Evolutionary conservation across 1,140 invertebrate species (phyloP), one percentile per base, ranked within the genome.

Genomic region (Papilio glaucus): DNA sequence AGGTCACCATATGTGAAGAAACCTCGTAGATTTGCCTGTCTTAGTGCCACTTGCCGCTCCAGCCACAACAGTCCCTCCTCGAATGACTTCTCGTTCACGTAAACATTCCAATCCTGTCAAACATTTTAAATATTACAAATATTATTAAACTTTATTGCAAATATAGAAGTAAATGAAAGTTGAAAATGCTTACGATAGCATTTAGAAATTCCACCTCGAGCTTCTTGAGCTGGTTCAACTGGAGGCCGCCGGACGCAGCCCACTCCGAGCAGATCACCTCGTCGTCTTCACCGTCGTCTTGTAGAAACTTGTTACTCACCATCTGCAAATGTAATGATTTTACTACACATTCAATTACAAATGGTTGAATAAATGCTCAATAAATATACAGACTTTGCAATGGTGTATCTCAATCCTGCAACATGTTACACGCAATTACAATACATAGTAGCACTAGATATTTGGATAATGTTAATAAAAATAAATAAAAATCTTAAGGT

Each of bases 251-350:
- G 24, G 97, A 96, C 42, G 95, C 93, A 41, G 98, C 98, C 98
- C 98, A 99, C 93, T 98, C 97, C 71, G 95, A 95, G 84, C 98
- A 96, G 83, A 97, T 96, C 67, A 98, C 97, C 89, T 97, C 97
- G 85, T 97, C 97, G 77, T 97, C 96, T 92, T 97, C 97, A 65
- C 98, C 98, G 89, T 98, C 96, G 87, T 98, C 98, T 88, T 98
- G 96, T 79, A 99, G 94, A 92, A 98, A 99, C 94, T 99, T 99
- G 81, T 97, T 98, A 29, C 98, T 98, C 81, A 99, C 96, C 96
- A 99, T 97, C 98, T 99, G 85, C 18, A 94, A 80, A 81, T 75
- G 75, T 73, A 78, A 3, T 33, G 29, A 33, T 33, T 33, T 33
- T 3, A 33, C 6, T 33, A 33, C 2, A 3, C 2, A 33, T 33